Evolutionary conservation across 2,888 invertebrate genomes (phyloP).

Genomic region (Copidosoma aretas): DNA sequence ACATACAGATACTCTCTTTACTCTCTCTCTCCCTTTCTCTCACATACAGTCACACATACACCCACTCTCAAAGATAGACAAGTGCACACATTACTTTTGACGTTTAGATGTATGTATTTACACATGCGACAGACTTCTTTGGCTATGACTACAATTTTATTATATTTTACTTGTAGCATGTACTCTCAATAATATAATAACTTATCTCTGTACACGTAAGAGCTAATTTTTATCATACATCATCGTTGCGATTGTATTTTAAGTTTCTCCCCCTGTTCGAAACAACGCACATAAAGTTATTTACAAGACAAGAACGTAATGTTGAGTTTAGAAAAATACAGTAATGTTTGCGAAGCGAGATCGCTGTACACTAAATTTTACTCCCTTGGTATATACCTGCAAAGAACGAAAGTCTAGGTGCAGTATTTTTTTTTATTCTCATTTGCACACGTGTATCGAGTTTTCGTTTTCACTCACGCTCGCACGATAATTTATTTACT

Average conservation of each 20-base stretch:
- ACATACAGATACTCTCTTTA: background rate
- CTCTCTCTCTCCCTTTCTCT: background rate
- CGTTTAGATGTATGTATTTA: background rate
- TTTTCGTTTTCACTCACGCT: background rate
- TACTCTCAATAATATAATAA: background rate
- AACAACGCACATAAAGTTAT: conserved; percentile 42
- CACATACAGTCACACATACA: background rate
- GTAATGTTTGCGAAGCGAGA: conserved; percentile 53
- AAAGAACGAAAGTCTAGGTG: conserved; percentile 10
- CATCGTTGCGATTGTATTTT: conserved; percentile 23
- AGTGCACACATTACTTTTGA: too few species aligned
- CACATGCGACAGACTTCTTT: conserved; percentile 20
- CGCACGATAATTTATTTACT: conserved; percentile 31
- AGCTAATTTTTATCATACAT: conserved; percentile 14
- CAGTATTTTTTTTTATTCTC: conserved; percentile 10
- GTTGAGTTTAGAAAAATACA: conserved; percentile 61
- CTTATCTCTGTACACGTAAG: conserved; percentile 11
- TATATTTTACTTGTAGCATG: conserved; percentile 14
- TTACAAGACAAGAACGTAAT: conserved; percentile 55
- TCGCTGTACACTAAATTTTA: conserved; percentile 46
- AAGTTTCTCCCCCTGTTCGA: conserved; percentile 26
- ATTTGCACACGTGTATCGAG: conserved; percentile 21
- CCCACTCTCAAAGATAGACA: too few species aligned
- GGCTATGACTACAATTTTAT: conserved; percentile 10
- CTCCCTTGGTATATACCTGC: conserved; percentile 1